Evolutionary conservation across 2,888 invertebrate species (phyloP).

Genomic region (Apamea crenata): DNA sequence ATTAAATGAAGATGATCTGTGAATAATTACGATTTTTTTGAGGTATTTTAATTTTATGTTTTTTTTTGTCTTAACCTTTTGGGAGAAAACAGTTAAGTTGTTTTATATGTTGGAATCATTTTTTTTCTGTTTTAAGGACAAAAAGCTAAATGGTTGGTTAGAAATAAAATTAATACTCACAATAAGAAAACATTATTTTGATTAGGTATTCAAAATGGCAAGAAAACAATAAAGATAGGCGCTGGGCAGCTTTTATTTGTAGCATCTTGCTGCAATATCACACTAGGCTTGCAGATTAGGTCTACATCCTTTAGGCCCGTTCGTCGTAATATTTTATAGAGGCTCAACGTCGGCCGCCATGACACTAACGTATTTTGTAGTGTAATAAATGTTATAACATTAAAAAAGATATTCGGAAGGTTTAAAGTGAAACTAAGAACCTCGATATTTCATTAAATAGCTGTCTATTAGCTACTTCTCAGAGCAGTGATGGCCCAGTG

Average conservation of each 20-base stretch:
- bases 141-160: not conserved
- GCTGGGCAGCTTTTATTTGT: not conserved
- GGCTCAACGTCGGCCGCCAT: conserved; percentile 20
- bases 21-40: no score
- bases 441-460: not conserved
- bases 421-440: not conserved
- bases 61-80: no score
- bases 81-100: no score
- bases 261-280: conserved; percentile 24
- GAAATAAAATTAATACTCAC: not conserved
- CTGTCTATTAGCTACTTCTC: not conserved
- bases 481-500: no score
- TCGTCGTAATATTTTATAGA: conserved; percentile 49
- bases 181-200: not conserved
- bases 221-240: not conserved
- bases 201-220: not conserved
- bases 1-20: not conserved
- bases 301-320: conserved; percentile 29
- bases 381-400: conserved; percentile 2
- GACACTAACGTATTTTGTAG: conserved; percentile 36
- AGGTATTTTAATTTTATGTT: no score
- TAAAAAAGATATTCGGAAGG: not conserved
- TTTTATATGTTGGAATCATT: no score
- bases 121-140: no score
- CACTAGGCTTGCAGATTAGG: conserved; percentile 40